phyloP scores from a whole-genome alignment of 2,888 invertebrate genomes.

The Hesperia comma region DNA sequence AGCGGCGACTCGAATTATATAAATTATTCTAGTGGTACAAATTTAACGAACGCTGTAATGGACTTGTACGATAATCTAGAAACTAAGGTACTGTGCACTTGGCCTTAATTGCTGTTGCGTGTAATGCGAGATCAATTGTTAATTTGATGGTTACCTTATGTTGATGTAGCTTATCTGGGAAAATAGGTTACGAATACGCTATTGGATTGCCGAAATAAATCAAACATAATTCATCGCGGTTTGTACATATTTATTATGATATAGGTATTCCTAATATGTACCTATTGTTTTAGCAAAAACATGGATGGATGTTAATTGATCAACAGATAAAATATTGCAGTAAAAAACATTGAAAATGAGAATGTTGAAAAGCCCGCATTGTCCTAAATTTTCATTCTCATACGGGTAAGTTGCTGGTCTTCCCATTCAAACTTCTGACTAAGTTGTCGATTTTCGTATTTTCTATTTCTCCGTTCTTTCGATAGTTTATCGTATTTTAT shows the following conservation, averaged over 20 bases:
- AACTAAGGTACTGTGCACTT: conserved; percentile 28
- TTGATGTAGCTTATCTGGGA: conserved; percentile 1
- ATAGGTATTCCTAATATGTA: no score
- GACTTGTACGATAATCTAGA: conserved; percentile 27
- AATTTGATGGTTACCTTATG: conserved; percentile 21
- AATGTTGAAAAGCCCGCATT: conserved; percentile 3
- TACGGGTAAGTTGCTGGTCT: conserved; percentile 19
- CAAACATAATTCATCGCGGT: no score
- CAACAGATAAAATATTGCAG: conserved; percentile 10
- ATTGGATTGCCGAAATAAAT: no score
- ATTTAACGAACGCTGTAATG: conserved; percentile 27
- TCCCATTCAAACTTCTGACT: conserved; percentile 25
- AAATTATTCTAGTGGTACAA: conserved; percentile 28
- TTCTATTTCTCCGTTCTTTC: conserved; percentile 12
- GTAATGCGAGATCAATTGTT: conserved; percentile 30
- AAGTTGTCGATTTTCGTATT: conserved; percentile 28
- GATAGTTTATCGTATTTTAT: conserved; percentile 27
- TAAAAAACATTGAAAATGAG: background rate
- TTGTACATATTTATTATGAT: no score
- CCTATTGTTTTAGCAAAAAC: no score
- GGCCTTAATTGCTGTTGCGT: conserved; percentile 34
- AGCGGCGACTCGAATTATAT: conserved; percentile 4
- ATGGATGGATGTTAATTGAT: background rate
- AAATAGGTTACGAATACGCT: no score
- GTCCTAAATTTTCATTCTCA: conserved; percentile 16